A percentile compares a stretch with the other conserved stretches of the same genome.
These are phyloP conservation scores for Ashinkailepas kermadecensis DNA, from an alignment of 2,888 invertebrate genomes.

Conservation along the genomic window DNA sequence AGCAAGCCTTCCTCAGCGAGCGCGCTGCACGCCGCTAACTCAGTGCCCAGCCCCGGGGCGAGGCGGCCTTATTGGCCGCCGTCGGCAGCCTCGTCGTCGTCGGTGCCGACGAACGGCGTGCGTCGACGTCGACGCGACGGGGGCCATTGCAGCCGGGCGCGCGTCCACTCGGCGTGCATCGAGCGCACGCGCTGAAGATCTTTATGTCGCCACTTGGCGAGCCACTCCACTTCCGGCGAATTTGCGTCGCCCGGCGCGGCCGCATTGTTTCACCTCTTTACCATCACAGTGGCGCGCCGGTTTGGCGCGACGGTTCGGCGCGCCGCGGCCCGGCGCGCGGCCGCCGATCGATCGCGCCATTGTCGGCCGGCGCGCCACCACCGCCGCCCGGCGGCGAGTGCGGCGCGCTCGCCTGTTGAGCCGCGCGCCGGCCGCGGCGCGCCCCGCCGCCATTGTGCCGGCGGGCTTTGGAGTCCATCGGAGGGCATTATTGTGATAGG, in stretches of 20 bases:
- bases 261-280: slow-evolving; percentile 16
- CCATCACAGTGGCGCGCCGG: slow-evolving; percentile 10
- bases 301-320: background rate
- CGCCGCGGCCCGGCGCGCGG: too few relatives aligned
- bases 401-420: too few relatives aligned
- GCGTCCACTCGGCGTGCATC: background rate
- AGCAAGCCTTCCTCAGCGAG: too few relatives aligned
- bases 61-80: background rate
- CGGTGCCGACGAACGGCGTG: background rate
- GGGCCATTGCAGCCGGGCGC: background rate
- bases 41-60: background rate
- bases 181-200: background rate
- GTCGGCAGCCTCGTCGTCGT: background rate
- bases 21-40: background rate
- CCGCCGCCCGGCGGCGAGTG: too few relatives aligned
- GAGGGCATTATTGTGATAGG: too few relatives aligned
- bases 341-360: too few relatives aligned
- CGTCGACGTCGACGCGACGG: background rate
- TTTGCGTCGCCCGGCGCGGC: background rate
- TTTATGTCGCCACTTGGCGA: background rate
- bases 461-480: too few relatives aligned
- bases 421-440: too few relatives aligned
- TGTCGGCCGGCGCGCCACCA: too few relatives aligned
- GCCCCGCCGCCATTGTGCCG: too few relatives aligned
- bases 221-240: slow-evolving; percentile 3